Evolutionary conservation across 1,140 invertebrate species (phyloP), one percentile per base, ranked within the genome.

Genomic region (Drosophila erecta): DNA sequence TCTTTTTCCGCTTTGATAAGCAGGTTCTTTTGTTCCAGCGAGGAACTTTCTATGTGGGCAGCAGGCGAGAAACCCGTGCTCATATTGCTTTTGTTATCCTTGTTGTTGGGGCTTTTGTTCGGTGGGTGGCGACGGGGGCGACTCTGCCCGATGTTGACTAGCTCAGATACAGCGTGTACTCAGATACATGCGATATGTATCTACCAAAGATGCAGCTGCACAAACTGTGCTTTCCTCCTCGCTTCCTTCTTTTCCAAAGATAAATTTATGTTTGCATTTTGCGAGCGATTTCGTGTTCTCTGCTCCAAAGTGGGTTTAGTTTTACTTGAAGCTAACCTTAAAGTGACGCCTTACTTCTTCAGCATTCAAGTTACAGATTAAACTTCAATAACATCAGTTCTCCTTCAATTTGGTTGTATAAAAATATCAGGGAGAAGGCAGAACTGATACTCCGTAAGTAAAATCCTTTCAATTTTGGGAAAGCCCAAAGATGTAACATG

Each of bases 1-100:
- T 87, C 83, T 87, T 87, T 89, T 87, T 87, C 83, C 83, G 84
- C 83, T 89, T 87, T 87, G 83, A 89, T 87, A 87, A 79, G 79
- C 83, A 87, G 77, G 76, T 79, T 76, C 83, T 87, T 84, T 87
- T 87, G 83, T 87, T 86, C 83, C 83, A 72, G 65, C 38, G 49
- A 54, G 54, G 58, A 79, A 76, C 59, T 84, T 84, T 84, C 64
- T 71, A 79, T 85, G 74, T 85, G 64, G 74, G 65, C 65, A 67
- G 69, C 46, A 76, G 59, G 66, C 37, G 30, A 71, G 67, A 78
- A 76, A 80, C 70, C 79, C 76, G 65, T 80, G 66, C 46, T 76
- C 57, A 84, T 64, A 79, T 71, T 85, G 57, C 81, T 74, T 84
- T 81, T 78, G 81, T 86, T 81, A 51, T 64, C 33, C 59, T 86